phyloP scores from a whole-genome alignment of 2,888 invertebrate species.

The Isoperla grammatica region DNA sequence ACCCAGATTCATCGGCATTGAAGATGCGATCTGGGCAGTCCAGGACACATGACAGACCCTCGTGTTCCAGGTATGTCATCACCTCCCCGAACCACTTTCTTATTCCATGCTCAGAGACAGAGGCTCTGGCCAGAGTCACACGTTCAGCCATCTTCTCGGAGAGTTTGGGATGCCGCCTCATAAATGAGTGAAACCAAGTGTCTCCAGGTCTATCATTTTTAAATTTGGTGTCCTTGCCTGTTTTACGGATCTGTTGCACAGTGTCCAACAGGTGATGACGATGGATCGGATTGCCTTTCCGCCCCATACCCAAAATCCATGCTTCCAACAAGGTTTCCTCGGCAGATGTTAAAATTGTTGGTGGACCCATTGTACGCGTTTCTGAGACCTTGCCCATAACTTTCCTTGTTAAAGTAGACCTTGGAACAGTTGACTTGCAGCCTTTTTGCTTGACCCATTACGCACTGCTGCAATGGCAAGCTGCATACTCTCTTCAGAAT shows the following conservation, averaged over 20 bases:
- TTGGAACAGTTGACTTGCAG: not conserved
- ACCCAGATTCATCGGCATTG: too few species aligned
- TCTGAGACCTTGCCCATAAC: not conserved
- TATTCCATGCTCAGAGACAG: too few species aligned
- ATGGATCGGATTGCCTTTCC: not conserved
- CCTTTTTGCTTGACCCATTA: not conserved
- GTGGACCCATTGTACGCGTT: not conserved
- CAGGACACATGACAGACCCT: too few species aligned
- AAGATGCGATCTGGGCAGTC: too few species aligned
- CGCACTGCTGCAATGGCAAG: too few species aligned
- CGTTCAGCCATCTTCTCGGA: too few species aligned
- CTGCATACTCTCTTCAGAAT: too few species aligned
- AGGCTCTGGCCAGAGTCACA: too few species aligned
- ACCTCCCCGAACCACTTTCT: too few species aligned
- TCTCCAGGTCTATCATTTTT: not conserved
- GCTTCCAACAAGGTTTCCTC: not conserved
- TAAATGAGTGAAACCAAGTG: too few species aligned
- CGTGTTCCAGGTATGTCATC: too few species aligned
- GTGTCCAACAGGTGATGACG: not conserved
- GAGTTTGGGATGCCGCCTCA: too few species aligned
- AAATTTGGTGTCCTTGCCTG: not conserved
- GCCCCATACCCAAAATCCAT: not conserved
- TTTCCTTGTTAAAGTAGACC: not conserved
- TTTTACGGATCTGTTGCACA: not conserved
- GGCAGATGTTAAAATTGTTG: not conserved